phyloP scores from a whole-genome alignment of 2,113 vertebrate genomes.

The Mungos mungo region DNA sequence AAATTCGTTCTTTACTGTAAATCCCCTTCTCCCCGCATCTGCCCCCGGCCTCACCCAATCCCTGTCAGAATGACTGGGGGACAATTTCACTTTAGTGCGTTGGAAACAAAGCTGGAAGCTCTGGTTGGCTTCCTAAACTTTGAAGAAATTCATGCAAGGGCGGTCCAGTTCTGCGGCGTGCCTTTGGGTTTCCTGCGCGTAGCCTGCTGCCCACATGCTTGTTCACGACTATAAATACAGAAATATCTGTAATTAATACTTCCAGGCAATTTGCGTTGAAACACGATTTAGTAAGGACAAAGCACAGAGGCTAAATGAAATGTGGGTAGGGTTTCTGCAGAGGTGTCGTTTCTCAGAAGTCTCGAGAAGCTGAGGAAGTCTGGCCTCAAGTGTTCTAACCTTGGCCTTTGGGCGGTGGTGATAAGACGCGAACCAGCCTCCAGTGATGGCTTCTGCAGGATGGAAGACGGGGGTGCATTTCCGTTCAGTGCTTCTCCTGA shows the following conservation, averaged over 20 bases:
- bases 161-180: neutral
- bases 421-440: rapidly evolving
- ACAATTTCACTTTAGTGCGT: neutral
- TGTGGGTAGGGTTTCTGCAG: neutral
- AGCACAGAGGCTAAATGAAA: neutral
- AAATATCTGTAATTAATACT: slow-evolving; percentile 16
- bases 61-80: neutral
- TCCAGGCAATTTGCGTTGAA: neutral
- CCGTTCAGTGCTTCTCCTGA: neutral
- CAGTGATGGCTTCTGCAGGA: neutral
- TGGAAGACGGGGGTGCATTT: neutral
- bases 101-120: neutral
- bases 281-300: neutral
- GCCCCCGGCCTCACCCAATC: rapidly evolving
- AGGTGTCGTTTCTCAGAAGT: neutral
- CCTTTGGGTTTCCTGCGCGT: neutral
- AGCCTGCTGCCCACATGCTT: neutral
- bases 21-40: neutral
- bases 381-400: neutral
- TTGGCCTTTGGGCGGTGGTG: rapidly evolving
- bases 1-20: neutral
- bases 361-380: neutral
- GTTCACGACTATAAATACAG: neutral
- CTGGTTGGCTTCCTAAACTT: neutral
- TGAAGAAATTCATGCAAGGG: neutral